Conservation (phyloP, 1,140 invertebrate genomes). For the Copidosoma floridanum region DNA sequence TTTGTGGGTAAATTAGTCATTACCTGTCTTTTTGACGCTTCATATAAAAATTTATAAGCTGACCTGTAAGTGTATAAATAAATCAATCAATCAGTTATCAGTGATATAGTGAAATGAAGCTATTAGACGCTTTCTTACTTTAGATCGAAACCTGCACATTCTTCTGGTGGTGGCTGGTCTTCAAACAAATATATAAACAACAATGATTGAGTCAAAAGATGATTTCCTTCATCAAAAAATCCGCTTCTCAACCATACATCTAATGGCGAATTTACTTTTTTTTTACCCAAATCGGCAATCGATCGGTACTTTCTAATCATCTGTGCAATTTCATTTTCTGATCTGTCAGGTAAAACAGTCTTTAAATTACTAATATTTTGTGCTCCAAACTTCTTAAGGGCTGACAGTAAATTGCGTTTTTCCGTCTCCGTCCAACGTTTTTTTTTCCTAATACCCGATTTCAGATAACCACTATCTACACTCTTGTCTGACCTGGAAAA, state of each 20-base stretch:
- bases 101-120: background rate
- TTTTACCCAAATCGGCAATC: background rate
- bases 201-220: constrained; percentile 31
- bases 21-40: constrained; percentile 6
- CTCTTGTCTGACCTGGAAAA: constrained; percentile 3
- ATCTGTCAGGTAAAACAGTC: constrained; percentile 20
- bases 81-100: background rate
- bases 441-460: no score
- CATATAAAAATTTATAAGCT: constrained; percentile 36
- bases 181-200: constrained; percentile 36
- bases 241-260: constrained; percentile 32
- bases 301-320: constrained; percentile 26
- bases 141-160: constrained; percentile 29
- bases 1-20: constrained; percentile 14
- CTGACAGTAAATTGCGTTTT: constrained; percentile 29
- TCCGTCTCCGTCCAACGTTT: constrained; percentile 27
- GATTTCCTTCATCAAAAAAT: constrained; percentile 25
- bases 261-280: constrained; percentile 22
- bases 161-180: constrained; percentile 23
- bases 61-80: constrained; percentile 26
- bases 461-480: background rate
- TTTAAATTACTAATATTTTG: constrained; percentile 25
- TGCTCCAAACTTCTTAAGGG: constrained; percentile 29
- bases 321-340: constrained; percentile 6
- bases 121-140: no score